These are phyloP conservation scores for Fregata magnificens DNA, from an alignment of 2,113 vertebrate species.

Conservation along the genomic window DNA sequence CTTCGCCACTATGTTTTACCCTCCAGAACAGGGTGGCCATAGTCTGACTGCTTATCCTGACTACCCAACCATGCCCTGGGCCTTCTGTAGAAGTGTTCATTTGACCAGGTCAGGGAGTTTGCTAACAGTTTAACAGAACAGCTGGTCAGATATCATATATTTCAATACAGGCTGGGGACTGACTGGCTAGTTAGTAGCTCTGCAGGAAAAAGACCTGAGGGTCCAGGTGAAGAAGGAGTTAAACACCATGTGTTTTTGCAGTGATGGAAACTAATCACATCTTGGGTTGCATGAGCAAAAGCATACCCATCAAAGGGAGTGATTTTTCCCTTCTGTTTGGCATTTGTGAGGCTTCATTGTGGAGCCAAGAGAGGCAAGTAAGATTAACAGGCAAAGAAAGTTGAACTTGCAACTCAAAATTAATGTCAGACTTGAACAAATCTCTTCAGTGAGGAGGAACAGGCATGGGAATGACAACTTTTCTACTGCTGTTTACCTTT, in stretches of 20 bases:
- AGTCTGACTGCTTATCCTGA: not conserved
- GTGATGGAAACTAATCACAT: not conserved
- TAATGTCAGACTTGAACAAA: not conserved
- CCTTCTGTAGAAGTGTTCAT: not conserved
- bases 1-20: accelerated
- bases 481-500: not conserved
- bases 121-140: not conserved
- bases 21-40: not conserved
- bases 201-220: not conserved
- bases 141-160: not conserved
- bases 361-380: not conserved
- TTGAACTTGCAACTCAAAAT: not conserved
- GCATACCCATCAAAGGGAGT: not conserved
- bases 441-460: not conserved
- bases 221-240: not conserved
- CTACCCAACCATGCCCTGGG: accelerated
- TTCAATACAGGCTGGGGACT: not conserved
- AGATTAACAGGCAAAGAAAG: not conserved
- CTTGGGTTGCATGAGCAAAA: not conserved
- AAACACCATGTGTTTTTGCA: not conserved
- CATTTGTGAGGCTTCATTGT: not conserved
- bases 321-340: not conserved
- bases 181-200: not conserved
- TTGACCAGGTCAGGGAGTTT: not conserved
- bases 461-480: not conserved